Percentiles rank a stretch among this genome's conserved stretches.
Conservation (phyloP, 1,140 invertebrate genomes). For the Drosophila carrolli region DNA sequence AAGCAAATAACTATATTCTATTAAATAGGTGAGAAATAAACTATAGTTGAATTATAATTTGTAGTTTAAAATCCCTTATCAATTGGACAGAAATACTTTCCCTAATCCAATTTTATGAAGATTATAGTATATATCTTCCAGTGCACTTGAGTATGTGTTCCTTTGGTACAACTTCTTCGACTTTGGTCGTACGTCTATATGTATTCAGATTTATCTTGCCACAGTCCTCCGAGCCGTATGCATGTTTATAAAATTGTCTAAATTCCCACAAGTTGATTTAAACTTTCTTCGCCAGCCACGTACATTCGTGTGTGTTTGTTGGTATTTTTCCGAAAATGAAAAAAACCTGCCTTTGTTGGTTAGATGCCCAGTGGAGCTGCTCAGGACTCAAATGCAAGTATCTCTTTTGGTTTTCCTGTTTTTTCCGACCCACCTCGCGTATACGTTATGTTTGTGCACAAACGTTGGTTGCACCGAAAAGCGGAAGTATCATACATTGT, state of each 20-base stretch:
- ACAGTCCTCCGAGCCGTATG: constrained; percentile 29
- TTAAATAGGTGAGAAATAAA: too few relatives aligned
- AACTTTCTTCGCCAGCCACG: constrained; percentile 59
- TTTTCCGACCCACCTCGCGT: constrained; percentile 65
- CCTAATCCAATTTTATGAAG: too few relatives aligned
- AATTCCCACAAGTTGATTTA: constrained; percentile 82
- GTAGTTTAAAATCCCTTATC: too few relatives aligned
- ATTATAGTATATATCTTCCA: background rate
- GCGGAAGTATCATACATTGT: constrained; percentile 50
- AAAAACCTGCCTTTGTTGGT: constrained; percentile 51
- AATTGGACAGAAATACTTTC: too few relatives aligned
- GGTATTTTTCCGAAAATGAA: constrained; percentile 24
- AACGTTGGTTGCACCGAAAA: constrained; percentile 45
- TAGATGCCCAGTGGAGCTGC: constrained; percentile 32
- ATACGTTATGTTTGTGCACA: constrained; percentile 70
- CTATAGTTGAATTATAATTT: too few relatives aligned
- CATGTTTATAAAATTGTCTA: constrained; percentile 81
- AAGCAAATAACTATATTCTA: too few relatives aligned
- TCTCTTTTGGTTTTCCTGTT: constrained; percentile 19
- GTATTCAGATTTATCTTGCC: constrained; percentile 29
- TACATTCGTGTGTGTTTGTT: constrained; percentile 7
- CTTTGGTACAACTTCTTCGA: constrained; percentile 2
- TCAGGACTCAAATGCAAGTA: constrained; percentile 51
- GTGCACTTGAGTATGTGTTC: constrained; percentile 21
- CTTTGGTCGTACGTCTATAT: constrained; percentile 26